Evolutionary conservation across 1,140 invertebrate species (phyloP).

Genomic region (Nasonia giraulti): DNA sequence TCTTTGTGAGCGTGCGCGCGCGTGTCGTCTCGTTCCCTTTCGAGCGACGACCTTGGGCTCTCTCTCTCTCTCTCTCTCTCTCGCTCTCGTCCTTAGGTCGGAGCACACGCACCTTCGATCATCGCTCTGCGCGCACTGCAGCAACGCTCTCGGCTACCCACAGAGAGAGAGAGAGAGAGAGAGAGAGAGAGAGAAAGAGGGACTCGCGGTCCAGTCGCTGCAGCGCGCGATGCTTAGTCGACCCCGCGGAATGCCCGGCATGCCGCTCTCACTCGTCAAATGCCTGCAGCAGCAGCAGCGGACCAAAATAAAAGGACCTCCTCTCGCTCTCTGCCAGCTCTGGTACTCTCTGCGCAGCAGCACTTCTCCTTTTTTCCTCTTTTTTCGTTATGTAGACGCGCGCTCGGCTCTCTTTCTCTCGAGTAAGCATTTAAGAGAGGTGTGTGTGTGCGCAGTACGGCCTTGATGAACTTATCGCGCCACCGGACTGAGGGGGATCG

Average conservation of each 20-base stretch:
- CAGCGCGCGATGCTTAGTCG: not conserved
- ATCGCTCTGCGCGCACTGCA: not conserved
- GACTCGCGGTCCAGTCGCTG: too few species aligned
- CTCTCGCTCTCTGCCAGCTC: too few species aligned
- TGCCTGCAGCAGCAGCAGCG: not conserved
- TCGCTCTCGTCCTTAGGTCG: conserved; percentile 26
- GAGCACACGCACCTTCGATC: not conserved
- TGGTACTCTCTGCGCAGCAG: not conserved
- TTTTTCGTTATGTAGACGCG: not conserved
- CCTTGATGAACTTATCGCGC: not conserved
- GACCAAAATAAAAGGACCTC: conserved; percentile 2
- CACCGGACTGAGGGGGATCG: too few species aligned
- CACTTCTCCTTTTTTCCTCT: not conserved
- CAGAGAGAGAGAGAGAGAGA: too few species aligned
- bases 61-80: not conserved
- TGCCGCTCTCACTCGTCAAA: conserved; percentile 43
- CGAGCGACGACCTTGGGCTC: conserved; percentile 39
- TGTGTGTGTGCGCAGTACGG: not conserved
- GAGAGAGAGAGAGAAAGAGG: too few species aligned
- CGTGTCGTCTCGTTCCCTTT: conserved; percentile 6
- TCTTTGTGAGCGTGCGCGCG: not conserved
- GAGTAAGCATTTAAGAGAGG: too few species aligned
- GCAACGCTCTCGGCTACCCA: not conserved
- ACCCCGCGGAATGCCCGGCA: conserved; percentile 39
- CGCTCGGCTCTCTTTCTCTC: too few species aligned